Conservation (phyloP, 2,888 invertebrate genomes). For the Netelia melanura region DNA sequence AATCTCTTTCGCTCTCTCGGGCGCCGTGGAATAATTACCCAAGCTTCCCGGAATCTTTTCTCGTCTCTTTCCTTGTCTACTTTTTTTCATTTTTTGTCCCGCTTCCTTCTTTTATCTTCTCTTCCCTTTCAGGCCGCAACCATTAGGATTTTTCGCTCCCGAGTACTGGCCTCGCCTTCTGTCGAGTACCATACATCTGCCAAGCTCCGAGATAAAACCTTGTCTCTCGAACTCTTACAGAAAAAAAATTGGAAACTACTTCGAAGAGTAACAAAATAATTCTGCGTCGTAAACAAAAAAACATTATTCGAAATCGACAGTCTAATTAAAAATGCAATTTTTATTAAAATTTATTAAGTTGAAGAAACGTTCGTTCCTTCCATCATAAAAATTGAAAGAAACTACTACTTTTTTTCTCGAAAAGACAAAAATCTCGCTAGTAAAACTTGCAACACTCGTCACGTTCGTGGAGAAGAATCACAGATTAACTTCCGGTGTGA, state of each 20-base stretch:
- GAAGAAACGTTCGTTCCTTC: no score
- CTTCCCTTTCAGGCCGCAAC: background rate
- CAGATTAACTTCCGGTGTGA: constrained; percentile 29
- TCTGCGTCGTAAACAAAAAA: background rate
- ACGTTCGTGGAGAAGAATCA: constrained; percentile 21
- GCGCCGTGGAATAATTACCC: constrained; percentile 36
- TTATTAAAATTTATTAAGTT: no score
- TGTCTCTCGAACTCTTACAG: background rate
- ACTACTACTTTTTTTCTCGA: background rate
- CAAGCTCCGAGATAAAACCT: constrained; percentile 13
- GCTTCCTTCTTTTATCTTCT: background rate
- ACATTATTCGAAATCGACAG: background rate
- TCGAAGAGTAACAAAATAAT: background rate
- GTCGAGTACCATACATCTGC: constrained; percentile 2
- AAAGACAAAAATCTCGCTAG: background rate
- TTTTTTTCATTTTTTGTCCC: background rate
- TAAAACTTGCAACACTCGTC: background rate
- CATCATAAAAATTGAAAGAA: background rate
- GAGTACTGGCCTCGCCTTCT: constrained; percentile 6
- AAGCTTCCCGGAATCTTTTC: constrained; percentile 35
- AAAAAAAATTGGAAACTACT: background rate
- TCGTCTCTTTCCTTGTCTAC: constrained; percentile 8
- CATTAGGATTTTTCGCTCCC: constrained; percentile 17
- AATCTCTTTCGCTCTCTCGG: constrained; percentile 19
- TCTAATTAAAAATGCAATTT: no score